Percentiles rank a stretch among this genome's conserved stretches.
Evolutionary conservation across 2,888 invertebrate genomes (phyloP).

Genomic region (Altica lythri): DNA sequence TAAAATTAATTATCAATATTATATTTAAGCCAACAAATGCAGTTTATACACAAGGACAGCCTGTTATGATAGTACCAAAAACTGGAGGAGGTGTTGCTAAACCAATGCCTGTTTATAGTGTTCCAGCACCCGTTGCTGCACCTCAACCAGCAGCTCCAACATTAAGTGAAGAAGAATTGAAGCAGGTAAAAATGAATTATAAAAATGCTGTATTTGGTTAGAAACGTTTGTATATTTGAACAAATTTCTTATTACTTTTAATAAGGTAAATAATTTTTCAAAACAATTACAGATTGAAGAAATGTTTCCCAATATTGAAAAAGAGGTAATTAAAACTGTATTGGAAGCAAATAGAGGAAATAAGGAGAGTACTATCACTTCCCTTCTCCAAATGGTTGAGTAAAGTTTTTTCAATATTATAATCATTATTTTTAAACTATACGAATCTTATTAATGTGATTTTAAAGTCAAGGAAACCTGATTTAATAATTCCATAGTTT

Average conservation of each 20-base stretch:
- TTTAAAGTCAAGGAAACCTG: constrained; percentile 8
- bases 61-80: constrained; percentile 74
- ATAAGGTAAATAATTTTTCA: background rate
- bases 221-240: constrained; percentile 10
- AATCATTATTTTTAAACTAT: constrained; percentile 1
- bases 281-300: constrained; percentile 75
- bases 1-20: constrained; percentile 1
- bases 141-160: constrained; percentile 46
- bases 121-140: constrained; percentile 44
- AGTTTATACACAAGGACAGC: constrained; percentile 65
- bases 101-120: constrained; percentile 59
- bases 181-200: constrained; percentile 60
- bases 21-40: constrained; percentile 36
- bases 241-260: too few relatives aligned
- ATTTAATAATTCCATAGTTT: constrained; percentile 16
- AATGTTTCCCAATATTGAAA: constrained; percentile 96
- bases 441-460: constrained; percentile 8
- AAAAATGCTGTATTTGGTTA: background rate
- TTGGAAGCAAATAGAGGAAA: constrained; percentile 87
- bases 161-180: constrained; percentile 66
- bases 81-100: constrained; percentile 47
- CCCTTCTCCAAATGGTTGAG: constrained; percentile 85
- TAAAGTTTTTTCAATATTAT: constrained; percentile 49
- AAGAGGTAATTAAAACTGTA: constrained; percentile 89
- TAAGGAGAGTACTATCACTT: constrained; percentile 89